Base-by-base conservation (phyloP, 2,113 vertebrate genomes). In the Phalacrocorax brasilianus region DNA sequence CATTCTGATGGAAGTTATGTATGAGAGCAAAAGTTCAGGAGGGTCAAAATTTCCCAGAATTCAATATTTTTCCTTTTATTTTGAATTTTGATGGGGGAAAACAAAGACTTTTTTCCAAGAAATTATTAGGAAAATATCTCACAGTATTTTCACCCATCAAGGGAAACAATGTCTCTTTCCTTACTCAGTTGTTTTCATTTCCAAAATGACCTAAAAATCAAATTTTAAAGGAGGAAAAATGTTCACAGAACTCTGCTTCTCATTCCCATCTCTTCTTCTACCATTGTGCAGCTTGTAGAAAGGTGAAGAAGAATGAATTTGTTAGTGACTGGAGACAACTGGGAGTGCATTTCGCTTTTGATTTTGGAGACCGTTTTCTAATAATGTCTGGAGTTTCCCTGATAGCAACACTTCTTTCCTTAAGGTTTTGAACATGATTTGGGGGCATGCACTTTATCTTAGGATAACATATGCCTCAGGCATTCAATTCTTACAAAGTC, bases 101-200 rank as follows among this genome's bases (percentile, higher is more conserved):
- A 49, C 12, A 62, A 17, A 3, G 0, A 14, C 3, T 0, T 8
- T 49, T 63, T 66, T 81, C 15, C 26, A 88, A 72, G 0, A 76
- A 59, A 20, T 65, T 3, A 5, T 68, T n/a, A 53, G 6, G 8
- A 62, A 65, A 62, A 21, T 32, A 15, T 17, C 50, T 73, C 50
- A n/a, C 3, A 20, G 14, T 18, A 23, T 63, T 91, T 63, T 55
- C 28, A 75, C 3, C 16, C 28, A n/a, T 26, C 16, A 18, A 24
- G 21, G 5, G 4, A 79, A 78, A 45, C 0, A 15, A 28, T 24
- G 24, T 58, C 6, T 33, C 56, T 8, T n/a, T 19, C 3, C 1
- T 65, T 24, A 2, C 4, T 62, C 17, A 40, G 12, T 6, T 22
- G 21, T 40, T 73, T 59, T 30, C 1, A 38, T 71, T 63, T 78